Evolutionary conservation across 2,113 vertebrate genomes (phyloP).

Genomic region (Aphyosemion australe): DNA sequence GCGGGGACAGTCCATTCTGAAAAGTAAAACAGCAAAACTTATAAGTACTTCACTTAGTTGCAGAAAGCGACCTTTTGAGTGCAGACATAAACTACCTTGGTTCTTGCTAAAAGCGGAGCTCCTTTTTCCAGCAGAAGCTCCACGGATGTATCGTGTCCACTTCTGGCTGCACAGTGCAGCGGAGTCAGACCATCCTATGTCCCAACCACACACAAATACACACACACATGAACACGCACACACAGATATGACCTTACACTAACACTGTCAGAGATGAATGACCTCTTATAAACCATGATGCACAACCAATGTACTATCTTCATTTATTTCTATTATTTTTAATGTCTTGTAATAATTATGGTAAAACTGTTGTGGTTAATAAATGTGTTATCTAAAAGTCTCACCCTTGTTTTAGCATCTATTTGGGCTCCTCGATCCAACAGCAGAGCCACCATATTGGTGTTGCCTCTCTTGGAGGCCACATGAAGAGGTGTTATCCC

Average conservation of each 20-base stretch:
- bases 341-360: too few relatives aligned
- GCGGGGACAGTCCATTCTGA: conserved; percentile 94
- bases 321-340: too few relatives aligned
- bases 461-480: conserved; percentile 95
- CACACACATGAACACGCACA: background rate
- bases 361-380: too few relatives aligned
- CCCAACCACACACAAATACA: conserved; percentile 13
- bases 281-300: too few relatives aligned
- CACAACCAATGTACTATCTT: too few relatives aligned
- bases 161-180: conserved; percentile 94
- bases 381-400: conserved; percentile 12
- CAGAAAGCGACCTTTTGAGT: background rate
- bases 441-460: conserved; percentile 96
- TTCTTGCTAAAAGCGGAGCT: conserved; percentile 93
- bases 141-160: conserved; percentile 92
- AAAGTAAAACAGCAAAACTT: background rate
- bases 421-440: conserved; percentile 95
- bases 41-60: background rate
- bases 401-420: conserved; percentile 97
- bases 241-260: background rate
- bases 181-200: conserved; percentile 94
- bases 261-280: too few relatives aligned
- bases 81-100: conserved; percentile 81
- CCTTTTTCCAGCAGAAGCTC: conserved; percentile 91
- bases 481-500: conserved; percentile 98